Conservation (phyloP, 2,113 vertebrate species). For the Aegithalos caudatus region DNA sequence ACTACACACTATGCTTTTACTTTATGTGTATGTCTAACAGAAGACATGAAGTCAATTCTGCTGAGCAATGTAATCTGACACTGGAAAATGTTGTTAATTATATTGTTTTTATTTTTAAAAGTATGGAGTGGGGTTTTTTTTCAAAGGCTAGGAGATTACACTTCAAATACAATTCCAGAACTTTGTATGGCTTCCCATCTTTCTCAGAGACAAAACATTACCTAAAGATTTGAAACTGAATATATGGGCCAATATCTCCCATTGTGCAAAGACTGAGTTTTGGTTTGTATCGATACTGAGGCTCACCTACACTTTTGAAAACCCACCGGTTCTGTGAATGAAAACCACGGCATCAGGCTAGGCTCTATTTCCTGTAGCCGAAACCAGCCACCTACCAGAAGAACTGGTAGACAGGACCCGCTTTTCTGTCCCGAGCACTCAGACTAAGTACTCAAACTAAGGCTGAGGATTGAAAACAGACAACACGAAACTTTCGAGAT, state of each 20-base stretch:
- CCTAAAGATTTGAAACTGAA: not conserved
- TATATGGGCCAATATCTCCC: not conserved
- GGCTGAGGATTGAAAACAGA: not conserved
- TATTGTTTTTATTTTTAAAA: not conserved
- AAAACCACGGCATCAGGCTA: not conserved
- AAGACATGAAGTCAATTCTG: not conserved
- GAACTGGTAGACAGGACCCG: rapidly evolving
- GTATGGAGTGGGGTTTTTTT: rapidly evolving
- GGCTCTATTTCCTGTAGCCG: not conserved
- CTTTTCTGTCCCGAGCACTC: not conserved
- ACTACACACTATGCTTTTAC: not conserved
- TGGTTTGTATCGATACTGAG: not conserved
- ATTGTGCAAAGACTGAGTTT: not conserved
- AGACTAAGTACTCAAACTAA: not conserved
- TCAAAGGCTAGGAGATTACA: not conserved
- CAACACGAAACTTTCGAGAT: not conserved
- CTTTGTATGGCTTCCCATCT: not conserved
- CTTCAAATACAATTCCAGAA: not conserved
- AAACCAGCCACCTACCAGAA: not conserved
- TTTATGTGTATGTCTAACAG: not conserved
- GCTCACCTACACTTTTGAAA: not conserved
- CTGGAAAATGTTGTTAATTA: not conserved
- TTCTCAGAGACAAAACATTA: not conserved
- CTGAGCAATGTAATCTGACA: not conserved
- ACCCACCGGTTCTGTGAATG: not conserved